Evolutionary conservation across 2,888 invertebrate genomes (phyloP), one percentile per base, ranked within the genome.

Genomic region (Morinoia aosen): DNA sequence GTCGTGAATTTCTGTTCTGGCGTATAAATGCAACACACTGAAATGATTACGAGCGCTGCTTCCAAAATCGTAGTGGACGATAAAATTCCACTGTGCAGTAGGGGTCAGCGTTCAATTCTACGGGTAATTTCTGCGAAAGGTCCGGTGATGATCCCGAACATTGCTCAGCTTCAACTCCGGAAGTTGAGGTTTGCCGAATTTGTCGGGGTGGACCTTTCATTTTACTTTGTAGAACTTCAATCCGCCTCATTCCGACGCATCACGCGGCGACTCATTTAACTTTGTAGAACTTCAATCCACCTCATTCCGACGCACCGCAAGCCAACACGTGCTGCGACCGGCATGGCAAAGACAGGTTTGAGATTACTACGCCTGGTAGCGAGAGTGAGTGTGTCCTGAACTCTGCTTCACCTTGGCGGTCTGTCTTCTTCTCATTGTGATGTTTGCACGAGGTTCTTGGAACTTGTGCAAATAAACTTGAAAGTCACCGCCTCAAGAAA

Each of bases 381-480:
- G 76, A 76, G 76, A 76, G 33, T 76, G 76, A 25, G 76, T 33
- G 16, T 76, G 76, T 16, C 33, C 76, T 76, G 76, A 76, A 33
- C 90, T 48, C 40, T 12, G 90, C 8, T 40, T 90, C 90, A 90
- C 48, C 90, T 48, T 48, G 90, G 8, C 90, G 19, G 48, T 90
- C 16, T 90, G 90, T 90, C 90, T 40, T 48, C 90, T 48, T 14
- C 40, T 39, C 48, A 39, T 19, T 19, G 90, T 19, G 90, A 40
- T 48, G 90, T 90, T 90, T 40, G 39, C 88, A 33, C n/a, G 88
- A 88, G 88, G 39, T 39, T 90, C 90, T 48, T 90, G 90, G 40
- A 90, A 40, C 90, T 40, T 90, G 40, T 90, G 90, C 33, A 90
- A 90, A 90, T 90, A 90, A 90, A 90, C 90, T 19, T 39, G 48